Conservation (phyloP, 2,888 invertebrate genomes). For the Chrysotoxum bicinctum region DNA sequence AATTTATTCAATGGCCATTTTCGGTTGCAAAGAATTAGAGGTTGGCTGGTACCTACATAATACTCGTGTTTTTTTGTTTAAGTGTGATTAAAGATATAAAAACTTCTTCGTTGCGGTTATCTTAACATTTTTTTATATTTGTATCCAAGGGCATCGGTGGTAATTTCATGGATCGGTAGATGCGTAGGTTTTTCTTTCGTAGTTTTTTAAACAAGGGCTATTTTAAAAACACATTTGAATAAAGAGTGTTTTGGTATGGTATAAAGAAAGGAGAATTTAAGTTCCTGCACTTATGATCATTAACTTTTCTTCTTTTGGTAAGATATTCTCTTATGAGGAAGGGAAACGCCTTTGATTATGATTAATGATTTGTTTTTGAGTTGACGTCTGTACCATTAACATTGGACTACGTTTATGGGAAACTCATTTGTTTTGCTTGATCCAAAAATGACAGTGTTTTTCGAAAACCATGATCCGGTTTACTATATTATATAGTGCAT, state of each 20-base stretch:
- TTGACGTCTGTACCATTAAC: no score
- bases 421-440: background rate
- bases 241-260: background rate
- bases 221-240: background rate
- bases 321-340: background rate
- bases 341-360: background rate
- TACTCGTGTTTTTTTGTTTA: background rate
- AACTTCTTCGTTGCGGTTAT: constrained; percentile 40
- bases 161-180: constrained; percentile 65
- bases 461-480: no score
- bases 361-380: background rate
- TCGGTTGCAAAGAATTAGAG: background rate
- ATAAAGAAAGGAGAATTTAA: background rate
- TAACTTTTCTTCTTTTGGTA: background rate
- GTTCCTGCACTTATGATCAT: background rate
- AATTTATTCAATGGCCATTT: constrained; percentile 48
- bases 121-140: constrained; percentile 6
- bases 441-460: no score
- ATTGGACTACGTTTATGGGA: background rate
- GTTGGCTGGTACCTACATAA: background rate
- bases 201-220: background rate
- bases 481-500: no score
- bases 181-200: constrained; percentile 8
- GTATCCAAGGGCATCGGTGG: constrained; percentile 54
- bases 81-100: constrained; percentile 67